Conservation (phyloP, 2,113 vertebrate genomes). For the Martes martes region DNA sequence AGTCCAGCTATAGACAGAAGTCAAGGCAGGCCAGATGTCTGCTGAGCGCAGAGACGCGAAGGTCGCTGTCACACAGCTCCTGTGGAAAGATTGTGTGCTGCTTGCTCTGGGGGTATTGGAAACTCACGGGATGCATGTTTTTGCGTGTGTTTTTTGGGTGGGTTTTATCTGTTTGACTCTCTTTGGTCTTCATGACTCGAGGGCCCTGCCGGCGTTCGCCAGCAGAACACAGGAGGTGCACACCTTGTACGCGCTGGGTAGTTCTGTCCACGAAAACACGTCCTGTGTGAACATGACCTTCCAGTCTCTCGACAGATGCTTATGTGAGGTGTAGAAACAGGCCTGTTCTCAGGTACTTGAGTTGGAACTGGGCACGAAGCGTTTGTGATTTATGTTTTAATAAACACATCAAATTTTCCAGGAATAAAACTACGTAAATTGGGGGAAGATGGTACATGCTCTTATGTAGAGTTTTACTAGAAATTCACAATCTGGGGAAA, state of each 20-base stretch:
- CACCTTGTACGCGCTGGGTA: accelerated
- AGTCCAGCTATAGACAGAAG: neutral
- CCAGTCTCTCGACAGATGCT: neutral
- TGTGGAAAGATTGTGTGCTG: neutral
- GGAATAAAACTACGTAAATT: neutral
- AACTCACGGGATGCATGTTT: neutral
- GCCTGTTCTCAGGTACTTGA: neutral
- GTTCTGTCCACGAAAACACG: no score
- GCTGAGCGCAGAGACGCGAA: neutral
- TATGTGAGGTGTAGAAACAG: neutral
- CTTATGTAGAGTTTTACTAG: neutral
- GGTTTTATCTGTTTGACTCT: neutral
- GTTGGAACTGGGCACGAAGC: neutral
- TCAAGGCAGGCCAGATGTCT: neutral
- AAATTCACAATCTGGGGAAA: neutral
- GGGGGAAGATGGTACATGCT: neutral
- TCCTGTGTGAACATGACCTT: neutral
- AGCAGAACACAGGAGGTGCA: neutral
- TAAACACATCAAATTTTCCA: neutral
- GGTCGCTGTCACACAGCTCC: neutral
- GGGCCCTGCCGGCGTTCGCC: neutral
- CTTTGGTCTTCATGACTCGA: neutral
- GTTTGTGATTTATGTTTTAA: neutral
- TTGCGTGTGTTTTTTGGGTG: neutral
- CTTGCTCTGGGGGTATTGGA: neutral